Evolutionary conservation across 1,140 invertebrate genomes (phyloP).

Genomic region (Caerostris darwini): DNA sequence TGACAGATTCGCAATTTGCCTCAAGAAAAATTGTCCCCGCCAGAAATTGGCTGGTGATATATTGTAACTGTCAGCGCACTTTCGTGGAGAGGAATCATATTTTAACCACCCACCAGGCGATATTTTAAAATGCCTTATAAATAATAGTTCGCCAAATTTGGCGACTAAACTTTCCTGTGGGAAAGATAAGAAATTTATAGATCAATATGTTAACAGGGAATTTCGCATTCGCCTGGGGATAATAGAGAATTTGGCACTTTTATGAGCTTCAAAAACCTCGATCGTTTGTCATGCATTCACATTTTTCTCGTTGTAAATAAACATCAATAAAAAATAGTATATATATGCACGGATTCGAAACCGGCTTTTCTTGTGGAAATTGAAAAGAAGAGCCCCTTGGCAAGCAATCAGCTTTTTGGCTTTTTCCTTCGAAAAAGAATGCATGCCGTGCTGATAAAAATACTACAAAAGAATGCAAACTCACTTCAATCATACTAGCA

Average conservation of each 20-base stretch:
- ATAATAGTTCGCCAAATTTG: slow-evolving; percentile 74
- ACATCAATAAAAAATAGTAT: neutral
- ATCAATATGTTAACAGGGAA: slow-evolving; percentile 72
- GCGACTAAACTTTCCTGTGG: slow-evolving; percentile 31
- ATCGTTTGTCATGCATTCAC: slow-evolving; percentile 47
- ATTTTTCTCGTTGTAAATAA: neutral
- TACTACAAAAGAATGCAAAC: neutral
- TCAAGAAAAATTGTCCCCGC: slow-evolving; percentile 72
- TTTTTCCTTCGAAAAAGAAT: neutral
- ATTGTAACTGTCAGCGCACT: slow-evolving; percentile 55
- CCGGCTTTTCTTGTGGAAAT: neutral
- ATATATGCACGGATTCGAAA: neutral
- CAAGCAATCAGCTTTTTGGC: neutral
- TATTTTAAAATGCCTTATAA: slow-evolving; percentile 50
- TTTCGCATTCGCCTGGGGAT: slow-evolving; percentile 46
- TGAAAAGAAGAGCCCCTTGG: slow-evolving; percentile 9
- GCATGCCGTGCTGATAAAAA: neutral
- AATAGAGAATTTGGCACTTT: slow-evolving; percentile 69
- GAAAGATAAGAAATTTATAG: slow-evolving; percentile 74
- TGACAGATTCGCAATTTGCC: slow-evolving; percentile 75
- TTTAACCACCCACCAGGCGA: slow-evolving; percentile 41
- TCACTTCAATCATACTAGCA: neutral
- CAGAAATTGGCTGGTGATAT: slow-evolving; percentile 69
- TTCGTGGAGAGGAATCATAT: slow-evolving; percentile 61
- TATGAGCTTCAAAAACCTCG: slow-evolving; percentile 52